Conservation (phyloP, 2,888 invertebrate species). For the Malachius bipustulatus region DNA sequence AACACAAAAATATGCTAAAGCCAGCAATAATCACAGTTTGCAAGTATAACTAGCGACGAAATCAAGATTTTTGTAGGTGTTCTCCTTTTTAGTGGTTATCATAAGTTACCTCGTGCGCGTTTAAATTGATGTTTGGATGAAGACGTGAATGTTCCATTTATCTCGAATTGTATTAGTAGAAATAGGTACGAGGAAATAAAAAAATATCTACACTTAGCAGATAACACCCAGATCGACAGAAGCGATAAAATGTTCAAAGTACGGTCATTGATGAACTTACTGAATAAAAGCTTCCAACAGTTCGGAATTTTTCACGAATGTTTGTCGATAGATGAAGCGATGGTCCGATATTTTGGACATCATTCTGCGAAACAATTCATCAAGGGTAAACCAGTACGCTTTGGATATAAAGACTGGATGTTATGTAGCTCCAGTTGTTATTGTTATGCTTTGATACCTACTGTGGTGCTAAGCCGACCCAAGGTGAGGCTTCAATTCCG, state of each 20-base stretch:
- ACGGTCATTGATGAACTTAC: constrained; percentile 5
- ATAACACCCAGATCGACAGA: constrained; percentile 10
- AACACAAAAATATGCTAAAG: not conserved
- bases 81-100: constrained; percentile 1
- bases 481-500: not conserved
- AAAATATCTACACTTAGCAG: constrained; percentile 8
- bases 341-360: constrained; percentile 4
- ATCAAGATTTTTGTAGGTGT: constrained; percentile 1
- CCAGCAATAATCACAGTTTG: not conserved
- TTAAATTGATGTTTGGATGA: constrained; percentile 2
- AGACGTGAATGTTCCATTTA: constrained; percentile 3
- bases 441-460: constrained; percentile 5
- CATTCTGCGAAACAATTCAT: constrained; percentile 5
- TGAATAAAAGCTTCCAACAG: constrained; percentile 11
- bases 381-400: constrained; percentile 3
- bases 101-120: not conserved
- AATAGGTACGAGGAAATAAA: constrained; percentile 10
- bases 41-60: not conserved
- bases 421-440: not conserved
- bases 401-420: constrained; percentile 5
- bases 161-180: constrained; percentile 2
- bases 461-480: not conserved
- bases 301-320: not conserved
- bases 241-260: constrained; percentile 11
- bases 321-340: constrained; percentile 3